These are phyloP conservation scores for Hydrozoanthus tunicans DNA, from an alignment of 64 coral and sea anemone genomes.

Conservation along the genomic window DNA sequence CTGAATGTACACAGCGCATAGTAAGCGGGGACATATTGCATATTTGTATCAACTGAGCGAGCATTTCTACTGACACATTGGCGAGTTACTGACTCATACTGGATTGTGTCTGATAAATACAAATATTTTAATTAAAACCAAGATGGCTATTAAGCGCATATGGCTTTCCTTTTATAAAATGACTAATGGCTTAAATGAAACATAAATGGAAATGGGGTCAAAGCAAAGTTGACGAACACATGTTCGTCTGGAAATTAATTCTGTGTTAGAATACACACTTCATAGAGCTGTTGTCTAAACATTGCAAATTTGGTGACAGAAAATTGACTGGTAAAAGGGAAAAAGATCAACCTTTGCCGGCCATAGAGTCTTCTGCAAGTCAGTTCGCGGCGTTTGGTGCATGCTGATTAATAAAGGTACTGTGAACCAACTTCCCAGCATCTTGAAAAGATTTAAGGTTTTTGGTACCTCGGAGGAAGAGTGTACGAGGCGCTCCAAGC, in stretches of 20 bases:
- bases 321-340: slow-evolving; percentile 9
- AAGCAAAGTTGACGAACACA: background rate
- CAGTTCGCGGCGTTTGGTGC: background rate
- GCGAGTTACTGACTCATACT: too few relatives aligned
- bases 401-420: background rate
- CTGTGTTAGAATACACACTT: slow-evolving; percentile 1
- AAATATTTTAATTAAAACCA: too few relatives aligned
- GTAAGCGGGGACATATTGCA: too few relatives aligned
- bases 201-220: slow-evolving; percentile 12
- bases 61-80: too few relatives aligned
- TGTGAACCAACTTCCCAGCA: too few relatives aligned
- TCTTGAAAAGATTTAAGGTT: too few relatives aligned
- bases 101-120: too few relatives aligned
- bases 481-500: too few relatives aligned
- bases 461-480: too few relatives aligned
- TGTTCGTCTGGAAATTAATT: slow-evolving; percentile 33
- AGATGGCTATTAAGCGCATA: background rate
- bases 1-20: too few relatives aligned
- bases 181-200: slow-evolving; percentile 35
- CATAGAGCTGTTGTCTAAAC: slow-evolving; percentile 22
- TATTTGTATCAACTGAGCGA: too few relatives aligned
- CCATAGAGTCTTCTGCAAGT: background rate
- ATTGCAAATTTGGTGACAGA: background rate
- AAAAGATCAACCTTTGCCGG: background rate
- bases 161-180: background rate